These are phyloP conservation scores for Nomada lathburiana DNA, from an alignment of 2,888 invertebrate genomes.

Conservation along the genomic window DNA sequence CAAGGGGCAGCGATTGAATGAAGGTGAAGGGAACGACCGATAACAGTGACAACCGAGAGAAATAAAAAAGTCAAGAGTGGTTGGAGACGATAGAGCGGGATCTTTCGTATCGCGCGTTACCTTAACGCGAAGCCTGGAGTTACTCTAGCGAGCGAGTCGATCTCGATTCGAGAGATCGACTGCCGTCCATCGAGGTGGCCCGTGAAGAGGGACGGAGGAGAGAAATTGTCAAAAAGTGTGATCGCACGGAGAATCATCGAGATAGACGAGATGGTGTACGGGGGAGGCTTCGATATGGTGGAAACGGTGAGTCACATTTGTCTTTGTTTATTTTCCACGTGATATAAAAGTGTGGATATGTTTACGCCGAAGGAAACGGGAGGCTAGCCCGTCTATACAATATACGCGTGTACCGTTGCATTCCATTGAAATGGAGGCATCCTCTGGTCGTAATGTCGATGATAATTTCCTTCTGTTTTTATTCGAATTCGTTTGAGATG, in stretches of 20 bases:
- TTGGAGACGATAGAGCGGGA: slow-evolving; percentile 16
- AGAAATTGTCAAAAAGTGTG: slow-evolving; percentile 59
- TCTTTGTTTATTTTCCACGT: slow-evolving; percentile 32
- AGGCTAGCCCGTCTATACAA: too few species aligned
- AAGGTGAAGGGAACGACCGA: slow-evolving; percentile 35
- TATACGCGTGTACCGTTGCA: neutral
- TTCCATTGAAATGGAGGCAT: neutral
- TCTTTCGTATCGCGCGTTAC: slow-evolving; percentile 41
- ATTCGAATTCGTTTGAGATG: neutral
- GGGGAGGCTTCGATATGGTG: slow-evolving; percentile 80
- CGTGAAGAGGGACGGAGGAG: slow-evolving; percentile 4
- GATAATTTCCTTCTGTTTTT: neutral
- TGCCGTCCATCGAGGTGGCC: slow-evolving; percentile 25
- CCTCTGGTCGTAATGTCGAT: neutral
- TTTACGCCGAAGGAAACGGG: too few species aligned
- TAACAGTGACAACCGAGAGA: slow-evolving; percentile 21
- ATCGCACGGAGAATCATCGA: slow-evolving; percentile 27
- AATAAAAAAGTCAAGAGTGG: slow-evolving; percentile 1
- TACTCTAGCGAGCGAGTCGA: slow-evolving; percentile 43
- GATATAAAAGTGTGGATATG: slow-evolving; percentile 10
- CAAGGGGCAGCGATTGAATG: slow-evolving; percentile 21
- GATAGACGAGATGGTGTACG: slow-evolving; percentile 77
- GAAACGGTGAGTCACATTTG: slow-evolving; percentile 78
- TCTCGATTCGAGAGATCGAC: slow-evolving; percentile 62
- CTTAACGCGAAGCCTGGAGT: slow-evolving; percentile 36